Evolutionary conservation across 2,797 vertebrate species (phyloP).

Genomic region (Parauchenoglanis punctatus): DNA sequence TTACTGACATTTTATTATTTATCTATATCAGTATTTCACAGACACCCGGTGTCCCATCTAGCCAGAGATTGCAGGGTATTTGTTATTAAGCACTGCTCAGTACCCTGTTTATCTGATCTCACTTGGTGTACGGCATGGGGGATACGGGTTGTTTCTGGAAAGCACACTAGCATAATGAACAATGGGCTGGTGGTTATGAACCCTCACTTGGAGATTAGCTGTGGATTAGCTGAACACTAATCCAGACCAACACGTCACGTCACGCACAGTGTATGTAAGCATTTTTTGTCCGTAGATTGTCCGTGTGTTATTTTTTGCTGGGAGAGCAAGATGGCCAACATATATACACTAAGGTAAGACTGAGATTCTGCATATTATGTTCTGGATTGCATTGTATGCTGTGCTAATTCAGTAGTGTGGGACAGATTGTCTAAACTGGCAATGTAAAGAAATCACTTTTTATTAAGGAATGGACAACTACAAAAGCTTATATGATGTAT

Average conservation of each 20-base stretch:
- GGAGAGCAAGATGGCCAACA: conserved; percentile 52
- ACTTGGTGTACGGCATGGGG: too few relatives aligned
- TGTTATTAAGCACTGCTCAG: neutral
- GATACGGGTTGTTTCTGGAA: conserved; percentile 13
- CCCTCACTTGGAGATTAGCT: conserved; percentile 45
- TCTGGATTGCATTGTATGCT: neutral
- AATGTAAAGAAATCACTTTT: neutral
- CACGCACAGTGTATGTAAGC: conserved; percentile 1
- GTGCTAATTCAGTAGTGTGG: neutral
- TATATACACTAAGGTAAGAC: conserved; percentile 51
- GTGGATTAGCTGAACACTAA: conserved; percentile 49
- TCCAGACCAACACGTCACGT: conserved; percentile 35
- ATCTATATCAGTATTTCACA: neutral
- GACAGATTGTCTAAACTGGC: neutral
- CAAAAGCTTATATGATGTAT: neutral
- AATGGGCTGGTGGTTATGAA: conserved; percentile 41
- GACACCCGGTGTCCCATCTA: neutral
- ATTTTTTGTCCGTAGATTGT: conserved; percentile 18
- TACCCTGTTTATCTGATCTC: neutral
- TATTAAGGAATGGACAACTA: neutral
- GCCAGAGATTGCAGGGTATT: neutral
- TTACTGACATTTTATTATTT: neutral
- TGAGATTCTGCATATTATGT: neutral
- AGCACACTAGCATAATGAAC: conserved; percentile 34
- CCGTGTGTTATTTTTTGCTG: neutral